These are phyloP conservation scores for Dromius quadrimaculatus DNA, from an alignment of 2,888 invertebrate species.

Conservation along the genomic window DNA sequence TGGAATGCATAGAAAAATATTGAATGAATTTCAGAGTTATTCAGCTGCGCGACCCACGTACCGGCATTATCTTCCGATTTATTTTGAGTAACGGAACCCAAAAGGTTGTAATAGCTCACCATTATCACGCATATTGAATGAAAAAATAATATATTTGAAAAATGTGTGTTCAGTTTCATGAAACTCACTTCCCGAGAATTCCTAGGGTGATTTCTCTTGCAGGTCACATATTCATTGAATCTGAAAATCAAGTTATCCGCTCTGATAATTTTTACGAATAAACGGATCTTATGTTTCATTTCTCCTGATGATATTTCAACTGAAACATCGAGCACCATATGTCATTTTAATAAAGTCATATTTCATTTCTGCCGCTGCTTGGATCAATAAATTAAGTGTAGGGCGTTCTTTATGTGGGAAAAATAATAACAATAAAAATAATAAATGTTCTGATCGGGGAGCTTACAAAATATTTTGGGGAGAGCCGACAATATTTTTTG, in stretches of 20 bases:
- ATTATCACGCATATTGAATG: no score
- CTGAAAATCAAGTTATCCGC: constrained; percentile 25
- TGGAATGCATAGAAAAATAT: no score
- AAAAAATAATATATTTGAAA: constrained; percentile 1
- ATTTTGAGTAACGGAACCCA: no score
- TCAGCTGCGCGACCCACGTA: no score
- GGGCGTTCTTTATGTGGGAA: constrained; percentile 8
- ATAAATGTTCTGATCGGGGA: constrained; percentile 45
- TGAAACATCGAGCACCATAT: constrained; percentile 27
- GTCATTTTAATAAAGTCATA: constrained; percentile 39
- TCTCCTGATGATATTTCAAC: not conserved
- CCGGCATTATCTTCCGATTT: no score
- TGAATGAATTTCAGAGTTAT: no score
- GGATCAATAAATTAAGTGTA: not conserved
- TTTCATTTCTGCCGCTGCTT: not conserved
- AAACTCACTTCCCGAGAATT: no score
- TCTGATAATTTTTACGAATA: constrained; percentile 28
- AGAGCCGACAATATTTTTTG: not conserved
- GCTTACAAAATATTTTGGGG: constrained; percentile 37
- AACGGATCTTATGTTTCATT: constrained; percentile 32
- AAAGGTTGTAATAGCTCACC: no score
- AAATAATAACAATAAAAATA: constrained; percentile 49
- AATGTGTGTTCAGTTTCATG: not conserved
- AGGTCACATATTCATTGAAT: constrained; percentile 21
- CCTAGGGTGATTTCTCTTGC: constrained; percentile 1